Evolutionary conservation across 2,113 vertebrate genomes (phyloP).

Genomic region (Ibidorhyncha struthersii): DNA sequence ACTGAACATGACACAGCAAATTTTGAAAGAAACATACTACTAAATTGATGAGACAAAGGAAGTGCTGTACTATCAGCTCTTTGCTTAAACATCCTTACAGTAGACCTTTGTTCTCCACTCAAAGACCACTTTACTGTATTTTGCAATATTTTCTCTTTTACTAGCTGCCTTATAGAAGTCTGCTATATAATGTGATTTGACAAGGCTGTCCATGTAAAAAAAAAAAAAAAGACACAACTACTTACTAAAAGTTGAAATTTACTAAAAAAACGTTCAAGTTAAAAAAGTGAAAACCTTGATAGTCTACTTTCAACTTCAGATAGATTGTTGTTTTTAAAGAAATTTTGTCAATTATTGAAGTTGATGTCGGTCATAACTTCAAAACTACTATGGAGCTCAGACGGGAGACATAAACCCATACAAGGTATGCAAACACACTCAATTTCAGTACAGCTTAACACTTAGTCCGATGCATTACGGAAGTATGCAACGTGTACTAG

Average conservation of each 20-base stretch:
- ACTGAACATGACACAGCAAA: background rate
- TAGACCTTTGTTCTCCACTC: background rate
- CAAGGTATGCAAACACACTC: background rate
- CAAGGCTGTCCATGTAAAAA: background rate
- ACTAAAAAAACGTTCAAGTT: background rate
- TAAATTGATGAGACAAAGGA: constrained; percentile 19
- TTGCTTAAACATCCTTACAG: background rate
- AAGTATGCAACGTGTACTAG: background rate
- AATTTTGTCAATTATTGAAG: background rate
- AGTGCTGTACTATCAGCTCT: background rate
- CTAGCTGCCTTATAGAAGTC: background rate
- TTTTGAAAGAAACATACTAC: background rate
- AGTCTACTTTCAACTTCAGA: background rate
- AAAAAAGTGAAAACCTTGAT: background rate
- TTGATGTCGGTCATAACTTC: background rate
- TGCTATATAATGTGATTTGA: background rate
- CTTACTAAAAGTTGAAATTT: background rate
- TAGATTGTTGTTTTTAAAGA: background rate
- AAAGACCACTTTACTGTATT: background rate
- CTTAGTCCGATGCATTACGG: background rate
- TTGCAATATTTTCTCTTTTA: background rate
- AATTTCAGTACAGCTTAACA: background rate
- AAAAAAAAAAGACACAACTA: background rate
- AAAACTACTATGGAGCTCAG: background rate
- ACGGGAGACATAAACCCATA: background rate